These are phyloP conservation scores for Cnemophilus loriae DNA, from an alignment of 2,113 vertebrate species.

Conservation along the genomic window DNA sequence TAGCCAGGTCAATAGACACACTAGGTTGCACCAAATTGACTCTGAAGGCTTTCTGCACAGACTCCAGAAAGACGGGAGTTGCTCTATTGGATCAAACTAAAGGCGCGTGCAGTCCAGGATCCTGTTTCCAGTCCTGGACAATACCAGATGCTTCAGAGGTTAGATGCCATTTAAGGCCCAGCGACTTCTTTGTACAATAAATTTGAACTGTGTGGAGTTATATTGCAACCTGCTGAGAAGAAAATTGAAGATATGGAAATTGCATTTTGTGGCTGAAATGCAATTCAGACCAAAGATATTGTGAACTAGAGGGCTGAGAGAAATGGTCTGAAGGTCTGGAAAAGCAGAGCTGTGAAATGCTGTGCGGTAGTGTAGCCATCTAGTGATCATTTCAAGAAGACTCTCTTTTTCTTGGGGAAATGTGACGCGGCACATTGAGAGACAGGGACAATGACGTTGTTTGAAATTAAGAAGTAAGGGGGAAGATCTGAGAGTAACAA, in stretches of 20 bases:
- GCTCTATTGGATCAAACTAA: background rate
- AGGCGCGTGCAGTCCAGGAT: background rate
- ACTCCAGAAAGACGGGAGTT: background rate
- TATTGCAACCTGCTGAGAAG: conserved; percentile 36
- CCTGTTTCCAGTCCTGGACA: background rate
- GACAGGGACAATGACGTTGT: background rate
- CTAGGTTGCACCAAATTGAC: background rate
- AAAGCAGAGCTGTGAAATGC: background rate
- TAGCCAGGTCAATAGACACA: background rate
- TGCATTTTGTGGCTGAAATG: conserved; percentile 28
- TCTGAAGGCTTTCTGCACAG: conserved; percentile 5
- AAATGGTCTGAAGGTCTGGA: background rate
- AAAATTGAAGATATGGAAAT: conserved; percentile 65
- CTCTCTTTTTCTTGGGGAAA: background rate
- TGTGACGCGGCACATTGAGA: background rate
- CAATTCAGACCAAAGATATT: conserved; percentile 25
- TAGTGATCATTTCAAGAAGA: conserved; percentile 43
- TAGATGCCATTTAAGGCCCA: conserved; percentile 23
- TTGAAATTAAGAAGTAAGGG: background rate
- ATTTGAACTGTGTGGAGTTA: conserved; percentile 25
- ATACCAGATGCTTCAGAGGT: conserved; percentile 10
- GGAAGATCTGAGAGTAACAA: background rate
- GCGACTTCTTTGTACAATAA: background rate
- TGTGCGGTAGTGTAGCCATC: conserved; percentile 50
- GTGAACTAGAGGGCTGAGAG: background rate